These are phyloP conservation scores for Otolemur crassicaudatus DNA, from an alignment of 2,797 vertebrate genomes.

Conservation along the genomic window DNA sequence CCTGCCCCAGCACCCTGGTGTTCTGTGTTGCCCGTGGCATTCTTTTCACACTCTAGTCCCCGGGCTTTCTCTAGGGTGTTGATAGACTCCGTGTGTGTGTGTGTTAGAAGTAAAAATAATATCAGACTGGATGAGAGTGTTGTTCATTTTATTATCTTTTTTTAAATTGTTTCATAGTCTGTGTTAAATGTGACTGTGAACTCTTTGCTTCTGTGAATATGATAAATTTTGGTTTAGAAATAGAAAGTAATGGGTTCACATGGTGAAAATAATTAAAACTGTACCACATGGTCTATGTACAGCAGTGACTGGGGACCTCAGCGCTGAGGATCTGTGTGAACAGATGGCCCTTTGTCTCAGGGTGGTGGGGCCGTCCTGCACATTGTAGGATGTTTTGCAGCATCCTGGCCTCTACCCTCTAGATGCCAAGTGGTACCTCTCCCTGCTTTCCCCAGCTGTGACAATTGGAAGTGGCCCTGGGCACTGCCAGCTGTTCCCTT, in stretches of 20 bases:
- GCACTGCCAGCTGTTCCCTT: fast-evolving
- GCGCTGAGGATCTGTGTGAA: fast-evolving
- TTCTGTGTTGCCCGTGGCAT: fast-evolving
- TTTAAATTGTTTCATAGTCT: neutral
- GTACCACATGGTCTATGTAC: fast-evolving
- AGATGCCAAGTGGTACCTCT: neutral
- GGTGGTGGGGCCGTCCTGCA: too few relatives aligned
- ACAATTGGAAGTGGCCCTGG: neutral
- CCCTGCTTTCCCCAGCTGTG: neutral
- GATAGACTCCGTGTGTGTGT: neutral
- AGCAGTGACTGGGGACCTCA: fast-evolving
- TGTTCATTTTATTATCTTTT: neutral
- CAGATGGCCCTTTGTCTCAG: neutral
- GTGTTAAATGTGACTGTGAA: neutral
- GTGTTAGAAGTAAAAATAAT: neutral
- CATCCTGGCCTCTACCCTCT: neutral
- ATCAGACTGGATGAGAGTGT: neutral
- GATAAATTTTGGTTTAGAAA: neutral
- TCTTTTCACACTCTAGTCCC: neutral
- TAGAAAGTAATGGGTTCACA: neutral
- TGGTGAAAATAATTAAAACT: neutral
- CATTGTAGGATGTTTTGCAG: fast-evolving
- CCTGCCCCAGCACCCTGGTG: fast-evolving
- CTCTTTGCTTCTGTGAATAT: neutral
- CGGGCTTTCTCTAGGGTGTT: neutral